Percentiles rank a stretch among this genome's conserved stretches.
Evolutionary conservation across 2,113 vertebrate species (phyloP).

Genomic region (Phasianus colchicus): DNA sequence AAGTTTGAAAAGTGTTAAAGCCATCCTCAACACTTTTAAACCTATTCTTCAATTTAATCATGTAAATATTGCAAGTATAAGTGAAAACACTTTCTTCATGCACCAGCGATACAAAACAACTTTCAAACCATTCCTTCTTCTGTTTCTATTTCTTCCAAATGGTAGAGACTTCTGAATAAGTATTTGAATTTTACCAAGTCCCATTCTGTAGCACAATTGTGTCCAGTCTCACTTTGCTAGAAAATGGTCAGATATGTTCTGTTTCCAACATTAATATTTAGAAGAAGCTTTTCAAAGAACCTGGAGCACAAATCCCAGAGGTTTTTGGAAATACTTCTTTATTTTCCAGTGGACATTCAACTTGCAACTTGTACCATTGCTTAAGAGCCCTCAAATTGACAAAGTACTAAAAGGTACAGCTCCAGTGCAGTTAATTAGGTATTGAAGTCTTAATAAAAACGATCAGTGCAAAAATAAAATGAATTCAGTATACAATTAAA

Average conservation of each 20-base stretch:
- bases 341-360: conserved; percentile 53
- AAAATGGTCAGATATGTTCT: background rate
- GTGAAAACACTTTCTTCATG: background rate
- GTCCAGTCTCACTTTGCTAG: background rate
- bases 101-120: background rate
- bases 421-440: conserved; percentile 26
- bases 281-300: background rate
- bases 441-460: conserved; percentile 26
- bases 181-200: background rate
- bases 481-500: background rate
- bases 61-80: background rate
- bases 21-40: background rate
- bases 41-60: background rate
- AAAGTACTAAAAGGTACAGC: background rate
- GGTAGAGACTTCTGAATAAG: background rate
- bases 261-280: background rate
- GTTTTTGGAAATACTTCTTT: conserved; percentile 30
- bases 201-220: background rate
- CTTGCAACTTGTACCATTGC: background rate
- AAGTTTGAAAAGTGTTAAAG: background rate
- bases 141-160: background rate
- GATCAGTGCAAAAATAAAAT: conserved; percentile 57
- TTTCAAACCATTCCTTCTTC: background rate
- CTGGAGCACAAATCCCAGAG: background rate
- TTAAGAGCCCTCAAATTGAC: background rate